Base-by-base conservation (phyloP, 2,888 invertebrate species). In the Sesamia inferens region DNA sequence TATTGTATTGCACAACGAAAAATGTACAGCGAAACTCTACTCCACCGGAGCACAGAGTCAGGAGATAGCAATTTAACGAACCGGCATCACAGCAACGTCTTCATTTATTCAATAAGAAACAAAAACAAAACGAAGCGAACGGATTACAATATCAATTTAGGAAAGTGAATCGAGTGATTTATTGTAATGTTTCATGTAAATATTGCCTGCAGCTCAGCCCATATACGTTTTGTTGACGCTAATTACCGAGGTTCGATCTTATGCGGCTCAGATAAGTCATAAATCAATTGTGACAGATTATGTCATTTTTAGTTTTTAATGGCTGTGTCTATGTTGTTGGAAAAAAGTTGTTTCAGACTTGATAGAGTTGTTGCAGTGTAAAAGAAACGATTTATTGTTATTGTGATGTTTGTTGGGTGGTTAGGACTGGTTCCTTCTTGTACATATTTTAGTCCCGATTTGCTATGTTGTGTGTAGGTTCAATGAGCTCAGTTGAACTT, bases 101-200 rank as follows among this genome's bases (percentile, higher is more conserved):
- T 96, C 95, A 96, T 96, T 96, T 95, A 95, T 95, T 93, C 92
- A 90, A 93, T 88, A 88, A 85, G 89, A 92, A 95, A 94, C 92
- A 94, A 94, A 92, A 95, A 92, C 92, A 94, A 93, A 91, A 93
- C 88, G 85, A 81, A 76, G 84, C 83, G 67, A 92, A 90, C 93
- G 94, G 94, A 96, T 96, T 96, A 96, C 95, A 96, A 96, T 96
- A 96, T 96, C 96, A 96, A 96, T 96, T 96, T 96, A 96, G 95
- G 93, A 95, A 96, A 96, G 95, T 96, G 95, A 94, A 94, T 86
- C 91, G 88, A 90, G 90, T 95, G 96, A 96, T 96, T 96, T 96
- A 96, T 96, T 93, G 92, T 90, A 88, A 89, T 90, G 92, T 88
- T 87, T 82, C 92, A 92, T 93, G 94, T 94, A 94, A 93, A 95